Evolutionary conservation across 2,888 invertebrate species (phyloP), one percentile per base, ranked within the genome.

Genomic region (Dolomedes plantarius): DNA sequence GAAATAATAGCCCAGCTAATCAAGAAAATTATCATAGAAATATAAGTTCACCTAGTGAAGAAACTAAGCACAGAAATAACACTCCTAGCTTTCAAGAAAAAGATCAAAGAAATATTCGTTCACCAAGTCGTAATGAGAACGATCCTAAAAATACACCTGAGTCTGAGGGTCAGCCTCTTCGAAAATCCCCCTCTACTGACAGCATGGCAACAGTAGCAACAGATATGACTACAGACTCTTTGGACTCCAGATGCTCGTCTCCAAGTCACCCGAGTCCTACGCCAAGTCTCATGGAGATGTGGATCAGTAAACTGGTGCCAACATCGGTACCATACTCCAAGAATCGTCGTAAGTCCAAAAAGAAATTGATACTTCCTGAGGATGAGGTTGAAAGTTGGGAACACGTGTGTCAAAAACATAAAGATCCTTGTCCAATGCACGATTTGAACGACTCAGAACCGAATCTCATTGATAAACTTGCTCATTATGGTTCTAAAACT

Each of bases 201-300:
- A 86, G 86, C 39, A 76, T 80, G 76, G 74, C 79, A 1, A 86
- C 86, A 7, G 74, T 71, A 23, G 56, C 85, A 1, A 86, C 85
- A 13, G 86, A 86, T 13, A 86, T 86, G 86, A 86, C 86, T 11
- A 56, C 64, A n/a, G 86, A 86, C 31, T 86, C 86, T 6, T 41
- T 86, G 32, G 86, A 86, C 16, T 77, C 86, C n/a, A 64, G 80
- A 11, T 32, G 75, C 9, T 62, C 78, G 1, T 78, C 85, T 7
- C 78, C 78, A 23, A 67, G 39, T 23, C 72, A 32, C 23, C 56
- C 75, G 13, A 71, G 71, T 32, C 76, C 79, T 1, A 79, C 76
- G 1, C 78, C 80, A 1, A 86, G 86, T 23, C 50, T 86, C 9
- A 71, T 86, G 23, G 86, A 86, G 16, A 62, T 86, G 71, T 86